These are phyloP conservation scores for Pseudochirops cupreus DNA, from an alignment of 2,797 vertebrate genomes.

Conservation along the genomic window DNA sequence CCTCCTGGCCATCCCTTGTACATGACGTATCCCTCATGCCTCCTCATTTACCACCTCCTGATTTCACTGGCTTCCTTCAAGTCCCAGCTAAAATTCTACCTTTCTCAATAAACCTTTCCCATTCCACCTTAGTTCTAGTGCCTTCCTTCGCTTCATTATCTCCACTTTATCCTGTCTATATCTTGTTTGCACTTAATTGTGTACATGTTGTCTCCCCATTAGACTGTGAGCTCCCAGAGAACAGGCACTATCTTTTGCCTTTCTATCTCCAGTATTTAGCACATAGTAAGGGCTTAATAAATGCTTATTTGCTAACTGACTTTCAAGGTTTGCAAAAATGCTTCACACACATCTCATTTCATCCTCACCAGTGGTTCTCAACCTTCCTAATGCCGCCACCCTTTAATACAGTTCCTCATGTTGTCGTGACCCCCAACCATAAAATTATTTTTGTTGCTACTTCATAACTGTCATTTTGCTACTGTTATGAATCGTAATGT, in stretches of 20 bases:
- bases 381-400: too few species aligned
- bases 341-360: neutral
- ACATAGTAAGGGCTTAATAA: too few species aligned
- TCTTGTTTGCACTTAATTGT: neutral
- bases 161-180: neutral
- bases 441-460: too few species aligned
- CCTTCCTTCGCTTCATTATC: neutral
- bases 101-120: neutral
- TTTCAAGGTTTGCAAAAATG: too few species aligned
- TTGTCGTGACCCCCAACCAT: too few species aligned
- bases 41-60: neutral
- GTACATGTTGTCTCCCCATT: neutral
- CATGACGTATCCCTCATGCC: neutral
- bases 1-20: neutral
- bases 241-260: too few species aligned
- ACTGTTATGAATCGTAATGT: too few species aligned
- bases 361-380: too few species aligned
- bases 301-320: too few species aligned
- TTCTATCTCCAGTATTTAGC: neutral
- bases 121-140: neutral
- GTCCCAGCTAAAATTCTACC: neutral
- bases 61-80: neutral
- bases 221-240: neutral
- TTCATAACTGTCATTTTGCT: too few species aligned
- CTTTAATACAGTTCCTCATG: too few species aligned